Evolutionary conservation across 53 echinoderm and acorn worm species (phyloP).

Genomic region (Mesocentrotus franciscanus): DNA sequence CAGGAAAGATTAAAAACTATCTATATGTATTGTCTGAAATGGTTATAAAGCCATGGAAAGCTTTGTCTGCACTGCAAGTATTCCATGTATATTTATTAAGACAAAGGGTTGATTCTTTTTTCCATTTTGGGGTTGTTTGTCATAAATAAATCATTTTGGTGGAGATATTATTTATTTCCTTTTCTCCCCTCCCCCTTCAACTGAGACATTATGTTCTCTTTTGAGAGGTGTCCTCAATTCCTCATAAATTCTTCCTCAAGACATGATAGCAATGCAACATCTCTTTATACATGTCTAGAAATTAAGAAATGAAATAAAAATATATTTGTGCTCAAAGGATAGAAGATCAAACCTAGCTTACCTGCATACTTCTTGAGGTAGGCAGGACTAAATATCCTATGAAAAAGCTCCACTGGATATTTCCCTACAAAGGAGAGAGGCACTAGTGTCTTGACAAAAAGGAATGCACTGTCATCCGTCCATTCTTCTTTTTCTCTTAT

Average conservation of each 20-base stretch:
- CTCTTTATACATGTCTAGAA: neutral
- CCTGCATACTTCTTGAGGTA: constrained; percentile 74
- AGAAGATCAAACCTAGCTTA: constrained; percentile 19
- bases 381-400: constrained; percentile 72
- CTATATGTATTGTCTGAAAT: neutral
- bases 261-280: no score
- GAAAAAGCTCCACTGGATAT: constrained; percentile 76
- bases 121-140: no score
- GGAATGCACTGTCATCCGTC: constrained; percentile 41
- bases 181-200: no score
- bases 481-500: constrained; percentile 26
- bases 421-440: constrained; percentile 77
- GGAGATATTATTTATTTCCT: no score
- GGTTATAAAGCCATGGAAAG: neutral
- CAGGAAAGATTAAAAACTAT: neutral
- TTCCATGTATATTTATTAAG: no score
- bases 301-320: neutral
- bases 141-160: no score
- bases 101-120: no score
- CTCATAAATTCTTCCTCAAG: no score
- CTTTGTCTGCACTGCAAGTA: no score
- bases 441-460: constrained; percentile 77
- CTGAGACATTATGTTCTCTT: no score
- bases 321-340: neutral
- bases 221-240: no score